Conservation (phyloP, 2,888 invertebrate species). For the Holacanthella duospinosa region DNA sequence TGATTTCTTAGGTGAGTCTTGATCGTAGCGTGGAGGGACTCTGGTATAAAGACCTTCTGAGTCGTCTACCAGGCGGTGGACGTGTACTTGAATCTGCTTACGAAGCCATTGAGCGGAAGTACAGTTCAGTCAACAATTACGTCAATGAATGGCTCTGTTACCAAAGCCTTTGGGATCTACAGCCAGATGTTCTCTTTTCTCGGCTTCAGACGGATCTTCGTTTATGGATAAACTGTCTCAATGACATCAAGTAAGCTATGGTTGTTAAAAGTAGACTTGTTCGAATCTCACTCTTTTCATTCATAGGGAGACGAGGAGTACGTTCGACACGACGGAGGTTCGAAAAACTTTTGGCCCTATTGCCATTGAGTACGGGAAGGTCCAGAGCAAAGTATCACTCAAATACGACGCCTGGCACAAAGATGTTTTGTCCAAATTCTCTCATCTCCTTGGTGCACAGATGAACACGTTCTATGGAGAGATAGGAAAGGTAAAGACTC, state of each 20-base stretch:
- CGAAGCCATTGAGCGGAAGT: slow-evolving; percentile 80
- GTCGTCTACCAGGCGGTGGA: slow-evolving; percentile 80
- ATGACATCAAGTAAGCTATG: slow-evolving; percentile 83
- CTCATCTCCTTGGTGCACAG: slow-evolving; percentile 81
- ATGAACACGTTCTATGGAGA: slow-evolving; percentile 90
- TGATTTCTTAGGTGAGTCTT: neutral
- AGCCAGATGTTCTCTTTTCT: slow-evolving; percentile 88
- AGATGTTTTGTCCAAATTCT: slow-evolving; percentile 94
- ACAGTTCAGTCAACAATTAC: slow-evolving; percentile 74
- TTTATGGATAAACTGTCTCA: slow-evolving; percentile 94
- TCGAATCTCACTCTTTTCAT: no score
- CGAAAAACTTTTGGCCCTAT: slow-evolving; percentile 93
- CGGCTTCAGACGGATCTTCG: slow-evolving; percentile 85
- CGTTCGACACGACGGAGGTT: slow-evolving; percentile 97
- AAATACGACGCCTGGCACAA: slow-evolving; percentile 99
- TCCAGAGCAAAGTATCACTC: slow-evolving; percentile 95
- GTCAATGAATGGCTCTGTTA: slow-evolving; percentile 95
- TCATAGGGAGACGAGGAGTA: no score
- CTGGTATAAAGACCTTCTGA: slow-evolving; percentile 84
- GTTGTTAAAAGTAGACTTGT: no score
- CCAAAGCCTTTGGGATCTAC: slow-evolving; percentile 97
- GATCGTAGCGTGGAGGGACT: no score
- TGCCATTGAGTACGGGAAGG: slow-evolving; percentile 95
- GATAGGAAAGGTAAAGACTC: slow-evolving; percentile 64
- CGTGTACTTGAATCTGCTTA: slow-evolving; percentile 76